Evolutionary conservation across 2,113 vertebrate genomes (phyloP).

Genomic region (Anolis carolinensis): DNA sequence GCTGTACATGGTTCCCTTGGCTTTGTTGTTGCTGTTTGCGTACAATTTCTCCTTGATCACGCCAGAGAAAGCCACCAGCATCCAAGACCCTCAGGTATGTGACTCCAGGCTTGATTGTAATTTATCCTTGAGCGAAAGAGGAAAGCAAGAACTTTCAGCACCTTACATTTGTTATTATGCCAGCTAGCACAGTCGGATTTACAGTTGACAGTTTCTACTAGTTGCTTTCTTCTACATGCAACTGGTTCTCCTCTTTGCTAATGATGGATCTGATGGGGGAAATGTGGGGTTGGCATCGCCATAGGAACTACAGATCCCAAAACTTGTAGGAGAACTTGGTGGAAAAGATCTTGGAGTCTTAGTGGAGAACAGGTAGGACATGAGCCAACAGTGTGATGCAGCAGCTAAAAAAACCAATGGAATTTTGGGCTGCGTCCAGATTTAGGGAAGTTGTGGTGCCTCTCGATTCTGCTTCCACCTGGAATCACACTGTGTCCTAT

Average conservation of each 20-base stretch:
- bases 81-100: constrained; percentile 90
- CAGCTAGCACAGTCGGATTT: neutral
- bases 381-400: no score
- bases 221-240: neutral
- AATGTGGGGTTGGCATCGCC: neutral
- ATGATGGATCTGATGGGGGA: neutral
- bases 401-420: no score
- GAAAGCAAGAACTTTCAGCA: neutral
- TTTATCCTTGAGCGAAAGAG: neutral
- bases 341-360: no score
- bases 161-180: neutral
- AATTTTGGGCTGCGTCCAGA: no score
- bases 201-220: neutral
- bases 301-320: neutral
- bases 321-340: no score
- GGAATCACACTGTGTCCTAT: no score
- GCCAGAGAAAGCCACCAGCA: constrained; percentile 75
- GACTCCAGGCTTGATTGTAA: constrained; percentile 1
- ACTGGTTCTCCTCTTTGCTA: neutral
- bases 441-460: no score
- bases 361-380: no score
- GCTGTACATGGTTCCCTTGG: constrained; percentile 94
- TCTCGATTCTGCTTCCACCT: no score
- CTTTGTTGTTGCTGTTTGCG: constrained; percentile 85
- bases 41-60: constrained; percentile 88